Conservation (phyloP, 2,888 invertebrate genomes). For the Sesamia inferens region DNA sequence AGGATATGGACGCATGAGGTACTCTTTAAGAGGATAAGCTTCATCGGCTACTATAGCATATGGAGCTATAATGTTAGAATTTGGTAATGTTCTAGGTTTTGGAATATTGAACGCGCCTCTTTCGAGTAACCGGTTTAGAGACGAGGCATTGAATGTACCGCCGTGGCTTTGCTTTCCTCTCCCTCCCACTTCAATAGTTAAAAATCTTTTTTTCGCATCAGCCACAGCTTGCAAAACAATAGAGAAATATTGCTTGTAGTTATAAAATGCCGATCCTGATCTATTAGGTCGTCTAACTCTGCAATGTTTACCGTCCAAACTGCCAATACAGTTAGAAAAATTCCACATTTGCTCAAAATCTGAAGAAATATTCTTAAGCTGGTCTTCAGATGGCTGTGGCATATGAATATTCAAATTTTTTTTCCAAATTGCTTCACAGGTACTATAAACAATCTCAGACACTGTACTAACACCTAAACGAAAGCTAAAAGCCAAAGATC, state of each 20-base stretch:
- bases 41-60: slow-evolving; percentile 66
- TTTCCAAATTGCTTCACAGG: slow-evolving; percentile 12
- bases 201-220: slow-evolving; percentile 58
- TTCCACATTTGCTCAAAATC: neutral
- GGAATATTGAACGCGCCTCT: slow-evolving; percentile 52
- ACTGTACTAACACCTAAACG: neutral
- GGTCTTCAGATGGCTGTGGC: slow-evolving; percentile 6
- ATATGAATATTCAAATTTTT: neutral
- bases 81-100: slow-evolving; percentile 60
- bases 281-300: slow-evolving; percentile 24
- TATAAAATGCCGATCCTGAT: slow-evolving; percentile 52
- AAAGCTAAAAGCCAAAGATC: slow-evolving; percentile 16
- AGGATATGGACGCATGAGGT: slow-evolving; percentile 54
- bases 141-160: slow-evolving; percentile 57
- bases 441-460: slow-evolving; percentile 13
- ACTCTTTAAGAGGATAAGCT: slow-evolving; percentile 59
- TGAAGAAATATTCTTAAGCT: slow-evolving; percentile 8
- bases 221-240: slow-evolving; percentile 55
- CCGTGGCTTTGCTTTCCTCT: slow-evolving; percentile 61
- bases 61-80: slow-evolving; percentile 60
- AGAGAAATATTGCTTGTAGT: slow-evolving; percentile 54
- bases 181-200: slow-evolving; percentile 59
- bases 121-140: slow-evolving; percentile 55
- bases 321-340: slow-evolving; percentile 11
- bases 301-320: slow-evolving; percentile 51